These are phyloP conservation scores for Epinephelus moara DNA, from an alignment of 2,113 vertebrate species.

Conservation along the genomic window DNA sequence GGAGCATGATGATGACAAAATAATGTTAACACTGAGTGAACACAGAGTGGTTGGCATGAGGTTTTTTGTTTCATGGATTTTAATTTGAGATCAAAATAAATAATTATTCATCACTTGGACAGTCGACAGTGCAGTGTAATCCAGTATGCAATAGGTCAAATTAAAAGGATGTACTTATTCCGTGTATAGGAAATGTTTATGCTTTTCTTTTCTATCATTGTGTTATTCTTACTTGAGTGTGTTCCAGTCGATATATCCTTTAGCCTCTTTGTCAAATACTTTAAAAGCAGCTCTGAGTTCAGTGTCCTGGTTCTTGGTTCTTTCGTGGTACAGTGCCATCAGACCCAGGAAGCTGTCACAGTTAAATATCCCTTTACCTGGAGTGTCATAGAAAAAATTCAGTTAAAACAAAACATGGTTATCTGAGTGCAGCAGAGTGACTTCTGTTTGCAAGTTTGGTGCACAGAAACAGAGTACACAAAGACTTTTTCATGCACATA, in stretches of 20 bases:
- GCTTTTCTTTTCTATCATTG: not conserved
- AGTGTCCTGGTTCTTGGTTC: constrained; percentile 80
- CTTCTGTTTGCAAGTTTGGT: not conserved
- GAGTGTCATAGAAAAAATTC: constrained; percentile 13
- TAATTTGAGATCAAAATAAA: not conserved
- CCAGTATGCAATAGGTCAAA: not conserved
- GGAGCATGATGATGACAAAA: not conserved
- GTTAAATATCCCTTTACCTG: constrained; percentile 81
- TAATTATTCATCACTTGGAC: not conserved
- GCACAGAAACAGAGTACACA: not conserved
- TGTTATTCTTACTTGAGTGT: constrained; percentile 71
- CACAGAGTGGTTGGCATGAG: not conserved
- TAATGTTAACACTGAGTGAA: not conserved
- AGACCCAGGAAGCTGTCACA: constrained; percentile 78
- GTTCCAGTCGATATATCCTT: constrained; percentile 81
- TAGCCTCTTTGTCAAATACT: constrained; percentile 82
- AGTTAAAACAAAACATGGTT: not conserved
- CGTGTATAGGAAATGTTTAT: not conserved
- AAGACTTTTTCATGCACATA: not conserved
- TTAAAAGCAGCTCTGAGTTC: constrained; percentile 80
- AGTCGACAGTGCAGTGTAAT: not conserved
- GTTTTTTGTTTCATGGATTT: constrained; percentile 4
- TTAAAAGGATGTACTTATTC: not conserved
- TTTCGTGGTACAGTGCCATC: constrained; percentile 77
- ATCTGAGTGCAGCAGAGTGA: not conserved